phyloP scores from a whole-genome alignment of 2,797 vertebrate species.

The Falco cherrug region DNA sequence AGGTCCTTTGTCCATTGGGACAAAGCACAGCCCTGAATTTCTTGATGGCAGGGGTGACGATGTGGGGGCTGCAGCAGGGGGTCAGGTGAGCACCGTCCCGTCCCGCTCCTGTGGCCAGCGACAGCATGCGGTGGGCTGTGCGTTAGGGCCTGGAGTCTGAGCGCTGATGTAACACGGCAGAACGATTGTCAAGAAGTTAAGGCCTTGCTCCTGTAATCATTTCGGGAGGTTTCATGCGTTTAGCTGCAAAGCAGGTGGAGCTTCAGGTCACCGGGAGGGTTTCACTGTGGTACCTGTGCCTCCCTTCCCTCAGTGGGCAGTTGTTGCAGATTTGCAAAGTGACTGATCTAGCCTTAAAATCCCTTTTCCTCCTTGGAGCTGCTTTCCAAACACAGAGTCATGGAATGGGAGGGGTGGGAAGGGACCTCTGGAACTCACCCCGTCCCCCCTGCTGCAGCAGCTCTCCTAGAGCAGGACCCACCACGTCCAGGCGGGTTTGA shows the following conservation, averaged over 20 bases:
- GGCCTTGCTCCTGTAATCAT: not conserved
- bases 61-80: not conserved
- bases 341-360: not conserved
- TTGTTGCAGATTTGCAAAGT: not conserved
- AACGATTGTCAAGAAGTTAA: not conserved
- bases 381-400: not conserved
- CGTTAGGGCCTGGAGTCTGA: not conserved
- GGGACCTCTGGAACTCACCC: no score
- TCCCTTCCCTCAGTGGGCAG: accelerated
- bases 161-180: not conserved
- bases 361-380: accelerated
- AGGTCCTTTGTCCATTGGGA: accelerated
- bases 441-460: no score
- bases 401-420: no score
- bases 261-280: not conserved
- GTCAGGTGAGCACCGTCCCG: not conserved
- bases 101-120: accelerated
- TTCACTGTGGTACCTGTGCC: not conserved
- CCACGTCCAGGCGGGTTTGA: no score
- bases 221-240: accelerated
- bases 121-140: accelerated
- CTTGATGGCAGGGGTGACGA: accelerated
- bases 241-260: not conserved
- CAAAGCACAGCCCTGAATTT: not conserved
- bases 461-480: no score